Base-by-base conservation (phyloP, 2,797 vertebrate genomes). In the Syngnathus acus region DNA sequence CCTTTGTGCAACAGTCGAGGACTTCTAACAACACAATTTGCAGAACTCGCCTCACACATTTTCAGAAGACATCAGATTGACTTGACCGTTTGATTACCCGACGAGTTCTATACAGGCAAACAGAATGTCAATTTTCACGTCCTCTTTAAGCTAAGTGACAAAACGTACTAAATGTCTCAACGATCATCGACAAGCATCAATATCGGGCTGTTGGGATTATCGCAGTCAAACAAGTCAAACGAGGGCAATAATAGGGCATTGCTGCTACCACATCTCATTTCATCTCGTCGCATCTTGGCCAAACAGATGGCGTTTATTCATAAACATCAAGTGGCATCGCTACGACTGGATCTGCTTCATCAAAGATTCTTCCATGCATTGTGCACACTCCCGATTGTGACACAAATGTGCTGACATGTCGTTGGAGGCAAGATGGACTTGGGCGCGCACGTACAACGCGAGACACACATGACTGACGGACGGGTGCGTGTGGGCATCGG, bases 391-490 rank as follows among this genome's bases (percentile, higher is more conserved):
- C 54, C 54, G 6, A 37, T 62, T 16, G 6, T 19, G 37, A 48
- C 26, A 10, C 43, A 54, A 57, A 50, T 48, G 59, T 61, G 64
- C 60, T 45, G 60, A 62, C 42, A 14, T 19, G 37, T 2, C 17
- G 37, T 17, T 8, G n/a, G n/a, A 3, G 48, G 23, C 62, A 62
- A 76, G 50, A 72, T 75, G 75, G 70, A 72, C 58, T 63, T 45
- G 51, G 67, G 62, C 47, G 48, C 70, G 71, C 72, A 57, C 6
- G 67, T 73, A 61, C 70, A 57, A 62, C 65, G 69, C 60, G 78
- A 70, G 78, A 73, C 70, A 69, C 75, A 82, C 68, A 83, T 79
- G 80, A 78, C 73, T 82, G 72, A 78, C 82, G 77, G 74, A 81
- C 81, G 78, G 73, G 80, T 71, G 68, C 68, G 71, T 66, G 80